Evolutionary conservation across 2,888 invertebrate species (phyloP).

Genomic region (Apomyelois bistriatella): DNA sequence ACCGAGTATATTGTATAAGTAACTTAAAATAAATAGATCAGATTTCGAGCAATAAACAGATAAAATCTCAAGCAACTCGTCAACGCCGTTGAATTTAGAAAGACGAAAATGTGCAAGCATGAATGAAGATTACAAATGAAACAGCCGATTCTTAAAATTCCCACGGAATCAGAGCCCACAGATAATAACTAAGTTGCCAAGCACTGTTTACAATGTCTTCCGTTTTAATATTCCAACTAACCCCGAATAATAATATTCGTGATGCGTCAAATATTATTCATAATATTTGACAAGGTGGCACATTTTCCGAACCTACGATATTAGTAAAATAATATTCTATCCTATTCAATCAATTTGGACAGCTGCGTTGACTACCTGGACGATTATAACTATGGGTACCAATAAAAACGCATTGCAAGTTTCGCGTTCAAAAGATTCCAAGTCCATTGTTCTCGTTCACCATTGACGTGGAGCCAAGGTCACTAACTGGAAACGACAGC

Average conservation of each 20-base stretch:
- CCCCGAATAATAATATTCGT: background rate
- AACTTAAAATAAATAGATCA: too few relatives aligned
- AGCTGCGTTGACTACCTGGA: constrained; percentile 4
- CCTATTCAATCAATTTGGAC: constrained; percentile 1
- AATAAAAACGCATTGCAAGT: constrained; percentile 3
- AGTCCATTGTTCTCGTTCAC: constrained; percentile 3
- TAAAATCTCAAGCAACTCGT: too few relatives aligned
- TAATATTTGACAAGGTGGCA: background rate
- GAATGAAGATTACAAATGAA: too few relatives aligned
- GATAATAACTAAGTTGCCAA: too few relatives aligned
- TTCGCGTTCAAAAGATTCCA: background rate
- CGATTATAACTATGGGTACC: background rate
- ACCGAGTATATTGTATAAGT: too few relatives aligned
- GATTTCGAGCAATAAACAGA: too few relatives aligned
- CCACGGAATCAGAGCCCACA: too few relatives aligned
- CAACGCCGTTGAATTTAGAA: too few relatives aligned
- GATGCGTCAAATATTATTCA: background rate
- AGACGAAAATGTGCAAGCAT: too few relatives aligned
- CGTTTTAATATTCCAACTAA: background rate
- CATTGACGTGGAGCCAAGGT: constrained; percentile 18
- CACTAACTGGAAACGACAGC: constrained; percentile 19
- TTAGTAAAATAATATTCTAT: background rate
- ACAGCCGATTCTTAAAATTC: too few relatives aligned
- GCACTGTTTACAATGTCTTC: too few relatives aligned
- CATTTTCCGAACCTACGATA: too few relatives aligned